Conservation (phyloP, 2,797 vertebrate species). For the Ctenopoma multispine region DNA sequence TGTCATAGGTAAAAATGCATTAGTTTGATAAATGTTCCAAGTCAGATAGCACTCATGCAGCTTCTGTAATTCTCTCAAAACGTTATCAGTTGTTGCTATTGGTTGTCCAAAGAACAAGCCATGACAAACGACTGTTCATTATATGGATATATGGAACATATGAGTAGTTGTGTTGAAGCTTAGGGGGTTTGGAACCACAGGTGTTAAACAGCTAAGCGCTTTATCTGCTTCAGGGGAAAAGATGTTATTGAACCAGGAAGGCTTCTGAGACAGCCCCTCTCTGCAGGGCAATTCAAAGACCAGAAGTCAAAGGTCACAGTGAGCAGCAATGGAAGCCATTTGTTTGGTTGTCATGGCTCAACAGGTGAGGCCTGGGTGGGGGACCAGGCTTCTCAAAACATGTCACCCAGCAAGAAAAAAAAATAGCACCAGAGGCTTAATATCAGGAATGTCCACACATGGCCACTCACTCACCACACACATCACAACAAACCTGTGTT, state of each 20-base stretch:
- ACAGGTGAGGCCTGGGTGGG: constrained; percentile 85
- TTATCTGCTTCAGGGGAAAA: constrained; percentile 73
- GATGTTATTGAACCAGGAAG: constrained; percentile 83
- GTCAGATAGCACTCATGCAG: neutral
- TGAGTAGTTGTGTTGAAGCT: constrained; percentile 63
- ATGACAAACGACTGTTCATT: constrained; percentile 63
- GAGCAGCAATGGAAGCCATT: constrained; percentile 81
- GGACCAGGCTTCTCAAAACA: constrained; percentile 79
- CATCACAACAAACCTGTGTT: constrained; percentile 81
- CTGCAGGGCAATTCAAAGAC: constrained; percentile 81
- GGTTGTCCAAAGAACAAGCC: constrained; percentile 46
- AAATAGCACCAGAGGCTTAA: constrained; percentile 76
- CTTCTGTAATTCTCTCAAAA: constrained; percentile 6
- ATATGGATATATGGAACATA: constrained; percentile 59
- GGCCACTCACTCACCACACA: constrained; percentile 82
- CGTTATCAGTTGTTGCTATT: constrained; percentile 30
- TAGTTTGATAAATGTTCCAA: neutral
- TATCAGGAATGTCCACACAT: constrained; percentile 82
- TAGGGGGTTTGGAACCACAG: constrained; percentile 76
- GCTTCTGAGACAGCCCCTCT: constrained; percentile 77
- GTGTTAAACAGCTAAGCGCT: constrained; percentile 83
- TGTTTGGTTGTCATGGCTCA: constrained; percentile 86
- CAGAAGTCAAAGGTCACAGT: constrained; percentile 80
- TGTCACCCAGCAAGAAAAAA: constrained; percentile 69
- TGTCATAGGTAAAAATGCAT: neutral